Evolutionary conservation across 2,888 invertebrate genomes (phyloP), one percentile per base, ranked within the genome.

Genomic region (Tinea semifulvella): DNA sequence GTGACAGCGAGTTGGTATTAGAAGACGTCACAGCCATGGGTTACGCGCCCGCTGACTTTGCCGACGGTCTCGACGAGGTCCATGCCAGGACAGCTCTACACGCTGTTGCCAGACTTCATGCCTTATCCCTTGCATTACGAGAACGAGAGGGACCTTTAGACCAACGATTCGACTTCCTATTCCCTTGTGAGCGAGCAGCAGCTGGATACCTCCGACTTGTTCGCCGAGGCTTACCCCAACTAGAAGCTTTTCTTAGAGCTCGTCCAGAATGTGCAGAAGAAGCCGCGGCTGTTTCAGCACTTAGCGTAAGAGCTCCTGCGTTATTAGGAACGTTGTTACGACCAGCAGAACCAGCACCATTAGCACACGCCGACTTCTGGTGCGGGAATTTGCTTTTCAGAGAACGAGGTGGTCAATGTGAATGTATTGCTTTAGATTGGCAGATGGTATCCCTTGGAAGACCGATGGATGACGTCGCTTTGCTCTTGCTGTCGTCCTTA

Each of bases 331-430:
- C 86, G 2, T 70, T 91, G 5, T 68, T 91, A 20, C 84, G 87
- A 38, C 90, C 91, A 0, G 84, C 87, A 42, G 90, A 89, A 56
- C 91, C 91, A 0, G 89, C 91, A 0, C 79, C 91, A 4, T 87
- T 92, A 48, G 91, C 90, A 0, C 92, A 92, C 64, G 91, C 91
- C 0, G 92, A 92, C 61, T 92, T 92, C 65, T 92, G 92, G 92
- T 89, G 90, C 61, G 91, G 91, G 54, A 91, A 91, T 68, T 77
- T 91, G 11, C 74, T 91, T 48, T 90, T 92, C 57, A 76, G 82
- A 46, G 84, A 85, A 50, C 61, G 54, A 46, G 69, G 74, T 16
- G 76, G 74, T 47, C 53, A 67, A 46, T 84, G 84, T 54, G 82
- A 85, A 48, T 92, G 91, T 60, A 84, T 87, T 45, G 88, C 91